These are phyloP conservation scores for Pluvialis apricaria DNA, from an alignment of 2,113 vertebrate species.

Conservation along the genomic window DNA sequence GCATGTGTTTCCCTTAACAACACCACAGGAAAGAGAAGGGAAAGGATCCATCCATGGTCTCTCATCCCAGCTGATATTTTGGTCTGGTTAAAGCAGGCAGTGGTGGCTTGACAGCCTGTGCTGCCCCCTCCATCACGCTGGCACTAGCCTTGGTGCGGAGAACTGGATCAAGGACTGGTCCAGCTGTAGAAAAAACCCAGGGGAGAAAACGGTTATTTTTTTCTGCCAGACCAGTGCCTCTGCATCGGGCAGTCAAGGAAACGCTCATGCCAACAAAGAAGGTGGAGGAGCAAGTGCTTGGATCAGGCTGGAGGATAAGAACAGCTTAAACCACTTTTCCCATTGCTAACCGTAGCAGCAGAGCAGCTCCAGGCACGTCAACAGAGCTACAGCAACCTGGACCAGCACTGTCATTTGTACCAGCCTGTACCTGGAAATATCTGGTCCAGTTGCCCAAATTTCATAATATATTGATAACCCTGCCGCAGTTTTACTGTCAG, in stretches of 20 bases:
- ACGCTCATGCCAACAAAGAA: rapidly evolving
- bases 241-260: not conserved
- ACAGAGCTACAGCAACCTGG: not conserved
- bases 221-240: not conserved
- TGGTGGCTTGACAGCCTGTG: not conserved
- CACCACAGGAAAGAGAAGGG: not conserved
- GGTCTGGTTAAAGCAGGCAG: not conserved
- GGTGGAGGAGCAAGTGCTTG: not conserved
- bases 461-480: not conserved
- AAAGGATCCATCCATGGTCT: not conserved
- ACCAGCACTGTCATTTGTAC: not conserved
- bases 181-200: not conserved
- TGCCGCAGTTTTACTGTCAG: not conserved
- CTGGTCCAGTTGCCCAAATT: not conserved
- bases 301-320: not conserved
- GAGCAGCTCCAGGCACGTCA: not conserved
- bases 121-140: not conserved
- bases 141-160: not conserved
- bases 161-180: not conserved
- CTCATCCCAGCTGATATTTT: not conserved
- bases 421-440: not conserved
- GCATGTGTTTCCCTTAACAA: not conserved
- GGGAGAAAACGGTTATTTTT: not conserved
- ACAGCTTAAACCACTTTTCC: not conserved
- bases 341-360: rapidly evolving